Percentiles rank a stretch among this genome's conserved stretches.
Evolutionary conservation across 2,113 vertebrate genomes (phyloP).

Genomic region (Coryphaenoides rupestris): DNA sequence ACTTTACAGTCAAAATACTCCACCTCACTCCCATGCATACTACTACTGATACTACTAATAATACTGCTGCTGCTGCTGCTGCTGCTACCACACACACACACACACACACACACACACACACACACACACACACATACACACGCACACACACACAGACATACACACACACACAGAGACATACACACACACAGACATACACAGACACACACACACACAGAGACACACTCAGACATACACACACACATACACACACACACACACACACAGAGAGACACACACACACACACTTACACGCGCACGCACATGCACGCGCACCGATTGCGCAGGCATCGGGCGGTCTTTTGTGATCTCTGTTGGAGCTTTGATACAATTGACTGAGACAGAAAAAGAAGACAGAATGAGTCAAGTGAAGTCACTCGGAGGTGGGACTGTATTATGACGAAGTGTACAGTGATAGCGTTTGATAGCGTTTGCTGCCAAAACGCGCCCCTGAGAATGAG

Average conservation of each 20-base stretch:
- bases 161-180: no score
- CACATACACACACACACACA: neutral
- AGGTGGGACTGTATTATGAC: neutral
- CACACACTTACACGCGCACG: neutral
- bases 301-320: neutral
- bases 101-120: no score
- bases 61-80: no score
- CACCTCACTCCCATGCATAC: conserved; percentile 61
- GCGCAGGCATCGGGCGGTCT: no score
- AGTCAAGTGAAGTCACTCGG: neutral
- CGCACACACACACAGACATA: neutral
- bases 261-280: conserved; percentile 1
- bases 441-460: neutral
- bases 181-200: neutral
- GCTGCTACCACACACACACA: neutral
- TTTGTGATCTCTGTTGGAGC: no score
- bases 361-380: no score
- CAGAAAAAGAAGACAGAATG: no score
- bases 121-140: neutral
- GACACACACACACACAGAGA: neutral
- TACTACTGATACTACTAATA: conserved; percentile 50
- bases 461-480: no score
- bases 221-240: neutral
- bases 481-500: no score
- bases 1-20: conserved; percentile 61